Evolutionary conservation across 2,113 vertebrate species (phyloP), one percentile per base, ranked within the genome.

Genomic region (Atractosteus spatula): DNA sequence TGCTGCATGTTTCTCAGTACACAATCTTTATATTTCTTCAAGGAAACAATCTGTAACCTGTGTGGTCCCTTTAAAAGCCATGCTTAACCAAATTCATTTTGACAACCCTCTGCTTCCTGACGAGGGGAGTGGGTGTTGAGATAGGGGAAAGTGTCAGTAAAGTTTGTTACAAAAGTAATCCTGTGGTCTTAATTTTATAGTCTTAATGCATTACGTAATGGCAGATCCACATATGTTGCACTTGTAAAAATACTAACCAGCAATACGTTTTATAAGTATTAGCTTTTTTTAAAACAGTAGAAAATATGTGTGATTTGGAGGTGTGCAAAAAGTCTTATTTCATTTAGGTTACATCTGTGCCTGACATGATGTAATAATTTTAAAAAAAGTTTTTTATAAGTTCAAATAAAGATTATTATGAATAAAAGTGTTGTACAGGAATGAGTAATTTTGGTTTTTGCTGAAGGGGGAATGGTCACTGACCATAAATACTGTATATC

Each of bases 331-430:
- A 7, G 5, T 6, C 17, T 5, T 62, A 29, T 16, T 16, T 16
- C 17, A 62, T 62, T 62, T 3, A 11, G 13, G 17, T 62, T 62
- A 13, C 59, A 14, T 62, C 17, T 62, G 59, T 62, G 7, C 14
- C 17, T 62, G 59, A 62, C 17, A 6, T 14, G 13, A 16, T 62
- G 47, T 51, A 51, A 51, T 29, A 1, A 29, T 12, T 8, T 62
- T 2, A 6, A 4, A 4, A 62, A 55, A 55, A 55, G 12, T 55
- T 11, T 64, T 64, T 64, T 64, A 64, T 64, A 64, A 29, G 41
- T 41, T 64, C 41, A 7, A 64, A 64, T 64, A 64, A 64, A 64
- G 17, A 64, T 64, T n/a, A 29, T 64, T 64, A 59, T 59, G n/a
- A 59, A 59, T 59, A 59, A 59, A 59, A 59, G 54, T 55, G 54